Evolutionary conservation across 2,888 invertebrate species (phyloP).

Genomic region (Sympetrum striolatum): DNA sequence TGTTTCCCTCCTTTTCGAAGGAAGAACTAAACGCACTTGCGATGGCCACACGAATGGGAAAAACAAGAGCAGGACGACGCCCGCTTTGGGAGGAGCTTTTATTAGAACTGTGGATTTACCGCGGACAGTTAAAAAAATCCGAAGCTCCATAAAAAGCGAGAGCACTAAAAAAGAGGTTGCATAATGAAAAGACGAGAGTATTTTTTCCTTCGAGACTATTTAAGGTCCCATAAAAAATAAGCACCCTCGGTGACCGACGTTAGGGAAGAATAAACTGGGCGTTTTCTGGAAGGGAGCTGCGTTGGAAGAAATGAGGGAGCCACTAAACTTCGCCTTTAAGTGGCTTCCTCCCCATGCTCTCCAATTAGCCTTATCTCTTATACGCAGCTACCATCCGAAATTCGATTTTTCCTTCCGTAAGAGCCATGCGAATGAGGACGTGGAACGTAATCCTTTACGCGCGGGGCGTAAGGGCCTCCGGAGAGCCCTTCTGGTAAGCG

Average conservation of each 20-base stretch:
- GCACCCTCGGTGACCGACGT: neutral
- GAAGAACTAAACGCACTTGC: neutral
- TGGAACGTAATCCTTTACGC: neutral
- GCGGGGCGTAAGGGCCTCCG: constrained; percentile 2
- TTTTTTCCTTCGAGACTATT: neutral
- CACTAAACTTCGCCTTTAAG: constrained; percentile 12
- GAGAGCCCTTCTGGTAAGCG: neutral
- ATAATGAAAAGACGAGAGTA: constrained; percentile 3
- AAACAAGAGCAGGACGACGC: neutral
- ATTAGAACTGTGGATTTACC: constrained; percentile 22
- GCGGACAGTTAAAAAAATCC: neutral
- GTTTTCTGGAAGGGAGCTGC: neutral
- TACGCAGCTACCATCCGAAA: constrained; percentile 17
- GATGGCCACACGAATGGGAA: neutral
- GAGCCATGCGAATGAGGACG: neutral
- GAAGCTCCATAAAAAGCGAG: constrained; percentile 6
- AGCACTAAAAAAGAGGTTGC: constrained; percentile 2
- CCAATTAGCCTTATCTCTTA: constrained; percentile 38
- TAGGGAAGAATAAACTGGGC: neutral
- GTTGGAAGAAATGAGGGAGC: neutral
- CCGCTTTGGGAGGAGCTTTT: neutral
- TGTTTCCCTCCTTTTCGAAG: neutral
- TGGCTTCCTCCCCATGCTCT: constrained; percentile 2
- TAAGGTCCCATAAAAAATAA: constrained; percentile 3
- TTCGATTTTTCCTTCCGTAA: constrained; percentile 6